These are phyloP conservation scores for Hyles vespertilio DNA, from an alignment of 1,140 invertebrate species.

Conservation along the genomic window DNA sequence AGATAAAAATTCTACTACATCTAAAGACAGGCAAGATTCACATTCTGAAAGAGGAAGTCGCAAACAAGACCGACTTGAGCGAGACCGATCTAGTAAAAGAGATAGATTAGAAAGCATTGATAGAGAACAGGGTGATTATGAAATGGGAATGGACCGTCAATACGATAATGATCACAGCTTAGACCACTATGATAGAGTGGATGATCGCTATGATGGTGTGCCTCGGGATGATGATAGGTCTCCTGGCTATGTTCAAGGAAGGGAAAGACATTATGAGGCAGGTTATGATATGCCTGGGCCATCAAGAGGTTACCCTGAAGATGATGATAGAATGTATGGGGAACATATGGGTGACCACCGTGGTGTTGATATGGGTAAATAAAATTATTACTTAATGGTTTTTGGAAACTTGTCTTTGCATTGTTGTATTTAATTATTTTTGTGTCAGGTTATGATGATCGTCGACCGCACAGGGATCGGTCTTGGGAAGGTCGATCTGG, in stretches of 20 bases:
- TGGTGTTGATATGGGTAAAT: conserved; percentile 60
- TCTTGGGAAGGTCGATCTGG: conserved; percentile 70
- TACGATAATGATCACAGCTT: conserved; percentile 68
- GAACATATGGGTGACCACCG: conserved; percentile 65
- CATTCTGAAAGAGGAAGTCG: conserved; percentile 69
- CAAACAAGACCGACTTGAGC: conserved; percentile 67
- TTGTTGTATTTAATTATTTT: neutral
- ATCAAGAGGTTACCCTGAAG: conserved; percentile 66
- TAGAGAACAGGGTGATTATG: conserved; percentile 69
- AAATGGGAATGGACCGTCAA: conserved; percentile 60
- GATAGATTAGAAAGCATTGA: conserved; percentile 69
- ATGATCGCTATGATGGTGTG: conserved; percentile 66
- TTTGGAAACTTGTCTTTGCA: neutral
- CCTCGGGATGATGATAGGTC: conserved; percentile 65
- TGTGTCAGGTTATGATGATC: conserved; percentile 61
- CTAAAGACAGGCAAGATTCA: conserved; percentile 68
- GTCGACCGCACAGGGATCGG: conserved; percentile 59
- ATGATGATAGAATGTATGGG: conserved; percentile 68
- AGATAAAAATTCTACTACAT: conserved; percentile 68
- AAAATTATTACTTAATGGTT: neutral
- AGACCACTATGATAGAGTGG: conserved; percentile 69
- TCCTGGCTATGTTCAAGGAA: conserved; percentile 63
- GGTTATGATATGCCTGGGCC: conserved; percentile 68
- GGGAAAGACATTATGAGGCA: conserved; percentile 70
- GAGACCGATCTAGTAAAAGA: conserved; percentile 61